Evolutionary conservation across 2,888 invertebrate genomes (phyloP).

Genomic region (Leptinotarsa tumamoca): DNA sequence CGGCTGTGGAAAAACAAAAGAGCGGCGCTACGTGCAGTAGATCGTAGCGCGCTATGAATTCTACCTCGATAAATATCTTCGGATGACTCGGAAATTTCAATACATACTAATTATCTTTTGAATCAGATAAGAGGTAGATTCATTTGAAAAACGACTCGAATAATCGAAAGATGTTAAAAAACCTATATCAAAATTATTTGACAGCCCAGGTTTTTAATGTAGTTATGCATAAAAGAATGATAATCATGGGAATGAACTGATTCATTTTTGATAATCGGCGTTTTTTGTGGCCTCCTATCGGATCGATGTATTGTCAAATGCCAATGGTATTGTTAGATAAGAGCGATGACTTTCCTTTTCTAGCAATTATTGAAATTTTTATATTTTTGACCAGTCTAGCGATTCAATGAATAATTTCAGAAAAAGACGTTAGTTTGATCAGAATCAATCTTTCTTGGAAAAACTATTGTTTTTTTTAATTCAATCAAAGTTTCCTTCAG

Average conservation of each 20-base stretch:
- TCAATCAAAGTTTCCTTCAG: too few relatives aligned
- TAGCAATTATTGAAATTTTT: background rate
- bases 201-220: conserved; percentile 48
- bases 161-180: conserved; percentile 51
- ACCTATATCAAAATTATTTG: conserved; percentile 54
- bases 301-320: conserved; percentile 4
- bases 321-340: conserved; percentile 2
- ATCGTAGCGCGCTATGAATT: conserved; percentile 58
- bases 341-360: background rate
- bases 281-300: conserved; percentile 13
- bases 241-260: conserved; percentile 42
- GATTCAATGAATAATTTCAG: background rate
- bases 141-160: conserved; percentile 60
- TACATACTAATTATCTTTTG: conserved; percentile 66
- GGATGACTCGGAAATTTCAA: conserved; percentile 66
- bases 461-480: too few relatives aligned
- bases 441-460: too few relatives aligned
- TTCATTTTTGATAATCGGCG: conserved; percentile 31
- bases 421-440: too few relatives aligned
- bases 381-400: background rate
- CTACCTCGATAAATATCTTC: conserved; percentile 64
- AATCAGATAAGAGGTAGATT: conserved; percentile 64
- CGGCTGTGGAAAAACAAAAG: conserved; percentile 51
- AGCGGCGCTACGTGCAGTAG: conserved; percentile 53
- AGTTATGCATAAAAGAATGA: conserved; percentile 46